phyloP scores from a whole-genome alignment of 2,113 vertebrate species.

The Terrapene triunguis region DNA sequence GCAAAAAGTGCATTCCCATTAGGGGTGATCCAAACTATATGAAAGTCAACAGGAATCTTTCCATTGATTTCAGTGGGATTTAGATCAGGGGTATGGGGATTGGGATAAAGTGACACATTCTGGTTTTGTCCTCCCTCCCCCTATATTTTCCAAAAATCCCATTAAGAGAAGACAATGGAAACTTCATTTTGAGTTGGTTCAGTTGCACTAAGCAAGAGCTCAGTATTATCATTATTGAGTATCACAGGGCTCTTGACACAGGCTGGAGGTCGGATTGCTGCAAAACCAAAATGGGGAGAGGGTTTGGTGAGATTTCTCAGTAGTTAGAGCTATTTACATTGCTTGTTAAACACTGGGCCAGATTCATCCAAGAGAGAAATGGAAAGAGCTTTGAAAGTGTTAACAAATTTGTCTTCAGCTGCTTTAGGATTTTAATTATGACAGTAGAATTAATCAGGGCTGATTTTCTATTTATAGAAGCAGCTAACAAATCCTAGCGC shows the following conservation, averaged over 20 bases:
- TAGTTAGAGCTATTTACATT: slow-evolving; percentile 22
- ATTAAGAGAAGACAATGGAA: slow-evolving; percentile 35
- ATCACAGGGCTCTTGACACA: neutral
- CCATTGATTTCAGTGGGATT: slow-evolving; percentile 51
- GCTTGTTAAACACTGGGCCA: neutral
- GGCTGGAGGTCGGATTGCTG: neutral
- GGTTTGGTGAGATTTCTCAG: neutral
- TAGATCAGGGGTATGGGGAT: neutral
- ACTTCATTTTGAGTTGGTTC: slow-evolving; percentile 23
- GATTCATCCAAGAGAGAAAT: neutral
- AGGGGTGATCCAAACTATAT: neutral
- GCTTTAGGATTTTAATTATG: neutral
- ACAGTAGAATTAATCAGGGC: neutral
- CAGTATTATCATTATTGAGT: slow-evolving; percentile 38
- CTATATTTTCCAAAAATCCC: slow-evolving; percentile 59
- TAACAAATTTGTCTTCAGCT: neutral
- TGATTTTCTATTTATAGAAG: slow-evolving; percentile 37
- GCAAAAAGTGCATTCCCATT: neutral
- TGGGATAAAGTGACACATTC: slow-evolving; percentile 54
- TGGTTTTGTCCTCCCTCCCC: slow-evolving; percentile 3
- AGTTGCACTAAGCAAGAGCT: slow-evolving; percentile 25
- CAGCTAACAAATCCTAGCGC: slow-evolving; percentile 18
- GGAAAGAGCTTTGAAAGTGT: slow-evolving; percentile 42
- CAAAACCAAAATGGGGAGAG: neutral
- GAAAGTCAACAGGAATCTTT: slow-evolving; percentile 43